Percentiles rank a stretch among this genome's conserved stretches.
These are phyloP conservation scores for Mesoclemmys tuberculata DNA, from an alignment of 2,113 vertebrate species.

Conservation along the genomic window DNA sequence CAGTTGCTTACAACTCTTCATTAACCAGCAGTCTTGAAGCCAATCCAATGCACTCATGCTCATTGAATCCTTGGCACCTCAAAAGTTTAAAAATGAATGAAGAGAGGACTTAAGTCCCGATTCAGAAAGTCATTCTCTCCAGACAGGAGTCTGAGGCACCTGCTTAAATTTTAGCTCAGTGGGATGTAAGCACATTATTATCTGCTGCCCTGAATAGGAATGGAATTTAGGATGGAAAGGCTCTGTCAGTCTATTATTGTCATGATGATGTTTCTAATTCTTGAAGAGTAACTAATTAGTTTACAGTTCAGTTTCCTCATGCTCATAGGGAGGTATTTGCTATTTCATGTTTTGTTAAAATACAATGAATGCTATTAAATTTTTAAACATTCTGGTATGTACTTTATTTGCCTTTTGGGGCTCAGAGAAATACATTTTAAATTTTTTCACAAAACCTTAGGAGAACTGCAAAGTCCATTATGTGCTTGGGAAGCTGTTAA, in stretches of 20 bases:
- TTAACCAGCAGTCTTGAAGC: background rate
- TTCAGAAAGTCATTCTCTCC: background rate
- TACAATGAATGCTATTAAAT: background rate
- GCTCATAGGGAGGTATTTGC: background rate
- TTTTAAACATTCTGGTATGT: conserved; percentile 4
- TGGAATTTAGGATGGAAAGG: background rate
- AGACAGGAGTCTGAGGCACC: background rate
- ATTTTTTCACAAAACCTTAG: background rate
- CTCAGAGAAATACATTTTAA: background rate
- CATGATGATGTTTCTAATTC: background rate
- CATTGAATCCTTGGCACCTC: background rate
- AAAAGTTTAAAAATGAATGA: background rate
- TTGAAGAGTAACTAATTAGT: background rate
- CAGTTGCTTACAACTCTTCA: background rate
- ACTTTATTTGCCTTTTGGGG: background rate
- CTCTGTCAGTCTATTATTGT: conserved; percentile 3
- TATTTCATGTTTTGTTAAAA: background rate
- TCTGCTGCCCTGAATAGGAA: background rate
- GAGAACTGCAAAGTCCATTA: background rate
- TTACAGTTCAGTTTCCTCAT: background rate
- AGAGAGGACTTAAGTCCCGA: background rate
- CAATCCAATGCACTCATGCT: conserved; percentile 12
- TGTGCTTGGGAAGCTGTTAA: background rate
- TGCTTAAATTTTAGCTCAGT: background rate
- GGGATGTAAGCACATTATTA: background rate